These are phyloP conservation scores for Sinocyclocheilus rhinocerous DNA, from an alignment of 2,113 vertebrate species.

Conservation along the genomic window DNA sequence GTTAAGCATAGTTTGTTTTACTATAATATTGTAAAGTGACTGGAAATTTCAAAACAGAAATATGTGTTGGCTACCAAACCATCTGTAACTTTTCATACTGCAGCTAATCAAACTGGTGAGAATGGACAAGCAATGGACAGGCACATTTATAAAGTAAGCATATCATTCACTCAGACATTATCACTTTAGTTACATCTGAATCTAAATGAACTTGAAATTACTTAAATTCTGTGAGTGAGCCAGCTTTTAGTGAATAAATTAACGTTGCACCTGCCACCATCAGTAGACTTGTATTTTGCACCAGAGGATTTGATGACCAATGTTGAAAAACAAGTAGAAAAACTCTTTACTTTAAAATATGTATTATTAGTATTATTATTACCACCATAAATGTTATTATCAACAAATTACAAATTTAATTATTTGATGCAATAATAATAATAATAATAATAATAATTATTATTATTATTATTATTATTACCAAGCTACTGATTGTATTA, in stretches of 20 bases:
- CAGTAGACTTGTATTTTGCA: neutral
- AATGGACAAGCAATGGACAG: neutral
- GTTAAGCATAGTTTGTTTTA: neutral
- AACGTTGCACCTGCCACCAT: neutral
- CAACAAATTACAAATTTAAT: too few relatives aligned
- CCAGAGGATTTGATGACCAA: neutral
- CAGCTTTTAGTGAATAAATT: neutral
- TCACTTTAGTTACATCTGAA: neutral
- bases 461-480: too few relatives aligned
- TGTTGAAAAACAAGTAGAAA: too few relatives aligned
- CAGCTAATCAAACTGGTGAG: neutral
- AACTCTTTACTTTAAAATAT: too few relatives aligned
- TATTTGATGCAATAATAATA: too few relatives aligned
- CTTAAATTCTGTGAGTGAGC: neutral
- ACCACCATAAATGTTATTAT: too few relatives aligned
- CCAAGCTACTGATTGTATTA: too few relatives aligned
- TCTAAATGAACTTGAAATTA: neutral
- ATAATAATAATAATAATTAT: too few relatives aligned
- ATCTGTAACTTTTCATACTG: neutral
- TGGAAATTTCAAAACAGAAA: neutral
- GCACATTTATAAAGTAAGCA: neutral
- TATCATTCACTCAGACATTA: neutral
- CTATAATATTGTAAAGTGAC: neutral
- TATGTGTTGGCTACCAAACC: neutral
- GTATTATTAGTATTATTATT: too few relatives aligned